A percentile compares a stretch with the other conserved stretches of the same genome.
These are phyloP conservation scores for Kryptopterus vitreolus DNA, from an alignment of 2,797 vertebrate species.

Conservation along the genomic window DNA sequence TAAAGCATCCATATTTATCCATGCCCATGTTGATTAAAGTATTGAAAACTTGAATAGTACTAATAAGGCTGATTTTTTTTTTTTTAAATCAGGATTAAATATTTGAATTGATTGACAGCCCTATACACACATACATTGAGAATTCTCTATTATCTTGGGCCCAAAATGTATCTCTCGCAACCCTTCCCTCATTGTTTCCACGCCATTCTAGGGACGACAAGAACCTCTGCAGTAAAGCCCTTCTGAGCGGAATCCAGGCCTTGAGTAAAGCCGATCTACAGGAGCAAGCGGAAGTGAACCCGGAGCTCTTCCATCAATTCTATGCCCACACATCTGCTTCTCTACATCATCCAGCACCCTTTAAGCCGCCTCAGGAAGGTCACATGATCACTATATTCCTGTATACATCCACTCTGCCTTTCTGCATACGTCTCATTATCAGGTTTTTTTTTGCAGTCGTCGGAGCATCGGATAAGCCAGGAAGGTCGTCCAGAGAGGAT, in stretches of 20 bases:
- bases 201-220: constrained; percentile 82
- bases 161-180: no score
- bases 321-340: not conserved
- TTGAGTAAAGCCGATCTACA: constrained; percentile 84
- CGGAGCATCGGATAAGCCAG: not conserved
- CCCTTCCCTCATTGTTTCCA: not conserved
- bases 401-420: no score
- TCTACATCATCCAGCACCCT: not conserved
- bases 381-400: not conserved
- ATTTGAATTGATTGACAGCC: no score
- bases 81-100: no score
- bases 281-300: constrained; percentile 66
- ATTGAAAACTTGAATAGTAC: no score
- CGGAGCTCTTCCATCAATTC: constrained; percentile 35
- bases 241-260: constrained; percentile 86
- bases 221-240: constrained; percentile 89
- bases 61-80: no score
- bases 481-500: not conserved
- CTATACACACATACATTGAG: no score
- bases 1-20: no score
- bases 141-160: no score
- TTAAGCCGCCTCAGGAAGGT: constrained; percentile 12
- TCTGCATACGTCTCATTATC: not conserved
- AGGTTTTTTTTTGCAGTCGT: not conserved
- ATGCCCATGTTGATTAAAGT: no score